phyloP scores from a whole-genome alignment of 1,140 invertebrate species.

The Chelonus insularis region DNA sequence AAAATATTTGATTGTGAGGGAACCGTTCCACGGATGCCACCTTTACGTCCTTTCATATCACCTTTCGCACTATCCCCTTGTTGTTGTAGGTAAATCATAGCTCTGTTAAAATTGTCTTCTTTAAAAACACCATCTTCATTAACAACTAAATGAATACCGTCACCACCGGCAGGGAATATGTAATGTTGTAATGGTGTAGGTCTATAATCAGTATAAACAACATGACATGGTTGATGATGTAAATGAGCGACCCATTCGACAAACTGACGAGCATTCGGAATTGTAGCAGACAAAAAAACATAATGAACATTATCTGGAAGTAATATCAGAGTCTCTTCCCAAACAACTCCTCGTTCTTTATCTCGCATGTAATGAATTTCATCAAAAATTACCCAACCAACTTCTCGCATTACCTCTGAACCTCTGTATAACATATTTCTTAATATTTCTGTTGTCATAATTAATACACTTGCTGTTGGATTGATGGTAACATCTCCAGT shows the following conservation, averaged over 20 bases:
- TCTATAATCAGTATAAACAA: conserved; percentile 98
- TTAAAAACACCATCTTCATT: conserved; percentile 79
- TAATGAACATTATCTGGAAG: conserved; percentile 97
- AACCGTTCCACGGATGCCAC: conserved; percentile 66
- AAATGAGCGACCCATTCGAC: conserved; percentile 98
- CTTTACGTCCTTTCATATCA: conserved; percentile 72
- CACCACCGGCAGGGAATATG: conserved; percentile 92
- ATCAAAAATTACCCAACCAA: conserved; percentile 99
- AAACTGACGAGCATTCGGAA: conserved; percentile 98
- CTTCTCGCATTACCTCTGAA: conserved; percentile 96
- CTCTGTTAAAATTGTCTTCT: conserved; percentile 96
- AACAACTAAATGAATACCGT: conserved; percentile 88
- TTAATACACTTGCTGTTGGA: conserved; percentile 93
- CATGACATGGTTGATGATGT: conserved; percentile 97
- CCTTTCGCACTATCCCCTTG: conserved; percentile 74
- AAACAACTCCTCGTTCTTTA: conserved; percentile 98
- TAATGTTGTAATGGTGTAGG: conserved; percentile 98
- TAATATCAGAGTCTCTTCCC: conserved; percentile 99
- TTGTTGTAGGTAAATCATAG: conserved; percentile 85
- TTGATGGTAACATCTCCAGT: conserved; percentile 99
- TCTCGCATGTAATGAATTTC: conserved; percentile 99
- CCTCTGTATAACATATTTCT: conserved; percentile 98
- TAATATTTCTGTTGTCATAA: conserved; percentile 99
- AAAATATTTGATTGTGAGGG: conserved; percentile 84
- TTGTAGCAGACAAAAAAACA: conserved; percentile 98